Base-by-base conservation (phyloP, 2,888 invertebrate species). In the Amphiduros pacificus region DNA sequence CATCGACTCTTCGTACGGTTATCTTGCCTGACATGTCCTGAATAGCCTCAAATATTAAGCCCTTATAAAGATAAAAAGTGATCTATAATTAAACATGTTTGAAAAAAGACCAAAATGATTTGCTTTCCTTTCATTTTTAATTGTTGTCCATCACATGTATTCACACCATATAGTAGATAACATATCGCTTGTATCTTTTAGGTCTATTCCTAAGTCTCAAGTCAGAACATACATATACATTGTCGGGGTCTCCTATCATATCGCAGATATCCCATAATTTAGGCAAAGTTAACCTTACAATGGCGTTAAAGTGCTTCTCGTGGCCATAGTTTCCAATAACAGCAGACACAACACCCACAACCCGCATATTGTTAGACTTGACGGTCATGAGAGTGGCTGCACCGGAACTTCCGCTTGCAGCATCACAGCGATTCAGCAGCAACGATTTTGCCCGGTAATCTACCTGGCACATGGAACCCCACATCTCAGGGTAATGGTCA, bases 261-360 rank as follows among this genome's bases (percentile, higher is more conserved):
- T 70, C 62, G 66, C 78, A 78, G 41, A 78, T 75, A 56, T 77
- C 75, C 24, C 65, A 60, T 11, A 75, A 64, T 63, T 77, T 78
- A n/a, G 66, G 58, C 64, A 71, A 63, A 4, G 77, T 78, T 20
- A 77, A 62, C 24, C 74, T 67, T 29, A 73, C 74, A 48, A 77
- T 74, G 27, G 74, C 69, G 27, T 73, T 75, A 64, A 66, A 73
- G 48, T 62, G 63, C 2, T 59, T 57, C 2, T 17, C 40, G 24
- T 41, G 59, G 22, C 32, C 41, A 14, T 11, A 20, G 29, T 59
- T 27, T 17, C 41, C 51, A n/a, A 59, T 40, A 11, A 59, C 59
- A n/a, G 59, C 59, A 4, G 78, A 77, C 20, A 78, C 61, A 5
- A 78, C 59, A 1, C 78, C 78, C n/a, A 77, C 68, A 27, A 78